Evolutionary conservation across 2,888 invertebrate species (phyloP).

Genomic region (Chalcis sispes): DNA sequence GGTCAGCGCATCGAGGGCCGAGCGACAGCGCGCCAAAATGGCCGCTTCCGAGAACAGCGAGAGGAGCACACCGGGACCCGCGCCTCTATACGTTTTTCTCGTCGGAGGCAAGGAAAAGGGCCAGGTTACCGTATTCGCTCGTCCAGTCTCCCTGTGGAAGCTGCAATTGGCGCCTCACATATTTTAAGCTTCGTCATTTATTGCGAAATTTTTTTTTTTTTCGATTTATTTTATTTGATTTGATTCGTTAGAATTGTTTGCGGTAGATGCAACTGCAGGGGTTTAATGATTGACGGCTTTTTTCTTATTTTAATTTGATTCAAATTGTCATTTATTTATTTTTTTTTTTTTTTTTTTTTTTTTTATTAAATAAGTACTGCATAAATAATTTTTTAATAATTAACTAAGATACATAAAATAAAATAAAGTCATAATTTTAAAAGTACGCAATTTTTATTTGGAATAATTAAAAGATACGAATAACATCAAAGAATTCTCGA

Average conservation of each 20-base stretch:
- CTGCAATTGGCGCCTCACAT: conserved; percentile 79
- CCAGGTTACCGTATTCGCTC: conserved; percentile 85
- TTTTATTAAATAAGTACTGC: no score
- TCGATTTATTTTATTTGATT: neutral
- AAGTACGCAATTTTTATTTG: no score
- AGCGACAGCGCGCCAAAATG: conserved; percentile 74
- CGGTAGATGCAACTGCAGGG: neutral
- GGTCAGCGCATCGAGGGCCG: conserved; percentile 79
- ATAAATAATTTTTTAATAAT: no score
- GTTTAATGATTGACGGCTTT: neutral
- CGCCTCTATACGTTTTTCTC: conserved; percentile 82
- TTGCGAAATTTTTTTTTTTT: neutral
- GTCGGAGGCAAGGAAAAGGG: conserved; percentile 89
- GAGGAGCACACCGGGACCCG: conserved; percentile 75
- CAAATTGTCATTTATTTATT: neutral
- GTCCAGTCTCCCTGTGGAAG: conserved; percentile 89
- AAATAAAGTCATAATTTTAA: no score
- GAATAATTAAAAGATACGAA: no score
- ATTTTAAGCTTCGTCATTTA: conserved; percentile 67
- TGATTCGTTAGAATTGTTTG: neutral
- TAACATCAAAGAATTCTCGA: no score
- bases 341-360: neutral
- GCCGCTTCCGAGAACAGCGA: conserved; percentile 68
- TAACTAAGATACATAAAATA: no score
- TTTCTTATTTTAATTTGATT: neutral